A percentile compares a stretch with the other conserved stretches of the same genome.
Evolutionary conservation across 2,797 vertebrate species (phyloP).

Genomic region (Myotis planiceps): DNA sequence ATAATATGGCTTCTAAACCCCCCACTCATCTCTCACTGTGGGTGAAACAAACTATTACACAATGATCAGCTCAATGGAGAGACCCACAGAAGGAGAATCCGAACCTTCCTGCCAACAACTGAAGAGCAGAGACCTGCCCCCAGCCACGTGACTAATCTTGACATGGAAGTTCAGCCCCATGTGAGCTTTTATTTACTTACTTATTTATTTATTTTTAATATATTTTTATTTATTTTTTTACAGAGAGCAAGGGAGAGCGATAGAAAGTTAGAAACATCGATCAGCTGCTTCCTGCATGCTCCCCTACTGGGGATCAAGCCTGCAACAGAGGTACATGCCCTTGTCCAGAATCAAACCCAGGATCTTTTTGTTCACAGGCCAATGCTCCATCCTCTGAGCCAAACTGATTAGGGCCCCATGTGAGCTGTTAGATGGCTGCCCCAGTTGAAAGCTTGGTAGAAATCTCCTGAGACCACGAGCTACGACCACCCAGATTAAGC

Average conservation of each 20-base stretch:
- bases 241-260: no score
- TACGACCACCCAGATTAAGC: neutral
- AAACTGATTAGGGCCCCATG: no score
- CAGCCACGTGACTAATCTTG: neutral
- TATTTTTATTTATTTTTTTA: no score
- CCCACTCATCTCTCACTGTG: neutral
- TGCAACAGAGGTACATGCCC: no score
- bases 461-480: neutral
- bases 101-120: neutral
- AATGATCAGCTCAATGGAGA: neutral
- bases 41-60: neutral
- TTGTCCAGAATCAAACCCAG: no score
- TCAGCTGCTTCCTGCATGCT: no score
- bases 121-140: neutral
- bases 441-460: neutral
- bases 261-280: no score
- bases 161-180: neutral
- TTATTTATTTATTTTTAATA: no score
- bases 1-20: neutral
- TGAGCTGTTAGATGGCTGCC: neutral
- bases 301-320: no score
- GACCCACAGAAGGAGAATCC: neutral
- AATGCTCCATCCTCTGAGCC: no score
- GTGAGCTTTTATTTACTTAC: neutral
- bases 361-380: no score